These are phyloP conservation scores for Crocuta crocuta DNA, from an alignment of 2,113 vertebrate species.

Conservation along the genomic window DNA sequence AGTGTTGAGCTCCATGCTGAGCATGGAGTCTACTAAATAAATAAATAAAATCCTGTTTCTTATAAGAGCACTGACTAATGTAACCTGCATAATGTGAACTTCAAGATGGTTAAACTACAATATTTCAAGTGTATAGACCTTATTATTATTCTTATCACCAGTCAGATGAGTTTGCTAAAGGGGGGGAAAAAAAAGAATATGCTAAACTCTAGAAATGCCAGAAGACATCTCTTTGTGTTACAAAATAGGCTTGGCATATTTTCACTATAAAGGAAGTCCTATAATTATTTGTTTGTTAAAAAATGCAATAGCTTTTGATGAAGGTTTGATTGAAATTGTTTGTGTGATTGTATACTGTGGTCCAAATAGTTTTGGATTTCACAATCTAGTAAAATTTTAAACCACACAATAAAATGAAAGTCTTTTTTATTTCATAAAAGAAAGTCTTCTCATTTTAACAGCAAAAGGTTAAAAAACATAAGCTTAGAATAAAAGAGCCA, in stretches of 20 bases:
- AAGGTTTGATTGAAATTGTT: background rate
- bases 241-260: background rate
- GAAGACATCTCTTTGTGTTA: background rate
- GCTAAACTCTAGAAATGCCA: background rate
- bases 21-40: no score
- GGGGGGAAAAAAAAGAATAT: background rate
- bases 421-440: background rate
- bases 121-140: background rate
- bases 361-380: background rate
- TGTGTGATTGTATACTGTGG: background rate
- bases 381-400: conserved; percentile 15
- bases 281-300: background rate
- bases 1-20: no score
- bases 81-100: background rate
- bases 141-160: background rate
- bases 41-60: background rate
- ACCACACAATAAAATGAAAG: background rate
- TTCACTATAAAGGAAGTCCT: background rate
- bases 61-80: background rate
- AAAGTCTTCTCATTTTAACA: background rate
- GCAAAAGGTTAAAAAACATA: background rate
- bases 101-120: background rate
- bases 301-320: background rate
- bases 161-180: conserved; percentile 8
- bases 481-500: conserved; percentile 4